These are phyloP conservation scores for Rhingia rostrata DNA, from an alignment of 2,888 invertebrate genomes.

Conservation along the genomic window DNA sequence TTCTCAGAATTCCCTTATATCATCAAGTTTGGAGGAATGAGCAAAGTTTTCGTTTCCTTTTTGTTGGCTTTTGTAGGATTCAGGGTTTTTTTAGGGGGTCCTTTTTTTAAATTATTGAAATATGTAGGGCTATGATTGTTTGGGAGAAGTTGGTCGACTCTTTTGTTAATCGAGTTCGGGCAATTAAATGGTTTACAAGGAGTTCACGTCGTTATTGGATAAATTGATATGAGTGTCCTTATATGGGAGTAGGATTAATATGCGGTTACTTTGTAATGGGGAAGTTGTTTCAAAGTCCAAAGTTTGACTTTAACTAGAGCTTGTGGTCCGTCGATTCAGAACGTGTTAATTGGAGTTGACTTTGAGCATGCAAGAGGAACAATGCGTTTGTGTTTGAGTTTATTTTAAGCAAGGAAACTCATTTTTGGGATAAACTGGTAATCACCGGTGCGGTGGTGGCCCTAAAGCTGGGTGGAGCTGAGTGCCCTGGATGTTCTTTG, in stretches of 20 bases:
- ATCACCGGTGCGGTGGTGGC: no score
- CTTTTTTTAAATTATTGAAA: conserved; percentile 27
- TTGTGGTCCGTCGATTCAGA: conserved; percentile 14
- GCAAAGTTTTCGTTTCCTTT: conserved; percentile 19
- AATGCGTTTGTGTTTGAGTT: background rate
- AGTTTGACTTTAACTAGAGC: background rate
- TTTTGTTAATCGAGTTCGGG: conserved; percentile 1
- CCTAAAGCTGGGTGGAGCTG: no score
- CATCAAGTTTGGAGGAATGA: conserved; percentile 12
- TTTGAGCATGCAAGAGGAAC: background rate
- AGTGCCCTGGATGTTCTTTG: no score
- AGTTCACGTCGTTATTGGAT: conserved; percentile 31
- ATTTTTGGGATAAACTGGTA: background rate
- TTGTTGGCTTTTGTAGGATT: background rate
- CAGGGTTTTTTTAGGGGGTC: background rate
- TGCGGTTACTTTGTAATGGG: conserved; percentile 10
- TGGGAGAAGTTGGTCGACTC: conserved; percentile 1
- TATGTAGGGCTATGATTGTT: background rate
- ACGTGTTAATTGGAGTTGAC: background rate
- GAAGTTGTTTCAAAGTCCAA: background rate
- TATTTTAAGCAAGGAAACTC: background rate
- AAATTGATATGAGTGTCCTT: conserved; percentile 30
- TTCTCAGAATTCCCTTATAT: conserved; percentile 20
- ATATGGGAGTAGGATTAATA: conserved; percentile 22
- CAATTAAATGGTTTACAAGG: conserved; percentile 15